Conservation (phyloP, 2,888 invertebrate species). For the Xanthorhoe spadicearia region DNA sequence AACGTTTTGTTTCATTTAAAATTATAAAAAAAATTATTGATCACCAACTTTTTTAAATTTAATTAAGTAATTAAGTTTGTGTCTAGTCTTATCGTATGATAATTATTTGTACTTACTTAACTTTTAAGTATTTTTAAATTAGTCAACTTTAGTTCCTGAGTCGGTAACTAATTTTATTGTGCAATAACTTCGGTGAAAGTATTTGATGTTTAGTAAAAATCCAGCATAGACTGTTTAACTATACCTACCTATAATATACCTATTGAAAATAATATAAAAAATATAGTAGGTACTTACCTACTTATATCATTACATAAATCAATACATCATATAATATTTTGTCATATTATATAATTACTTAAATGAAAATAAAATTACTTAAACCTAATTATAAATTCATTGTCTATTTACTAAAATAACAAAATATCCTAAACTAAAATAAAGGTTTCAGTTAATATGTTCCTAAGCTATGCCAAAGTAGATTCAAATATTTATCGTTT, state of each 20-base stretch:
- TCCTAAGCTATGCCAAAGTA: conserved; percentile 59
- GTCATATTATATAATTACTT: too few species aligned
- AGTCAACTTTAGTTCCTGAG: conserved; percentile 20
- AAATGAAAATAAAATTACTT: too few species aligned
- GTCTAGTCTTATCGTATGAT: conserved; percentile 25
- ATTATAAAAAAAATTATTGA: not conserved
- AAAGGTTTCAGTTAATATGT: conserved; percentile 44
- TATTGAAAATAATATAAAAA: too few species aligned
- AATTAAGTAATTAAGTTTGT: conserved; percentile 11
- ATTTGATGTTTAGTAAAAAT: not conserved
- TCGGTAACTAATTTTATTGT: not conserved
- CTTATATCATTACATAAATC: too few species aligned
- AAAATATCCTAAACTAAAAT: not conserved
- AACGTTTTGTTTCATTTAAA: not conserved
- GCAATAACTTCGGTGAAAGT: not conserved
- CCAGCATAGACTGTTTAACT: too few species aligned
- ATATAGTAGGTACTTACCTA: too few species aligned
- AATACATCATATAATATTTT: too few species aligned
- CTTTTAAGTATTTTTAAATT: conserved; percentile 13
- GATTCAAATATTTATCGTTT: conserved; percentile 25
- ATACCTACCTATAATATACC: too few species aligned
- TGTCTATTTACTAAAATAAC: too few species aligned
- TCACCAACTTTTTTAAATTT: not conserved
- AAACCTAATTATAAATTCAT: too few species aligned
- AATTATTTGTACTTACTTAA: conserved; percentile 16